These are phyloP conservation scores for Drosophila equinoxialis DNA, from an alignment of 1,140 invertebrate genomes.

Conservation along the genomic window DNA sequence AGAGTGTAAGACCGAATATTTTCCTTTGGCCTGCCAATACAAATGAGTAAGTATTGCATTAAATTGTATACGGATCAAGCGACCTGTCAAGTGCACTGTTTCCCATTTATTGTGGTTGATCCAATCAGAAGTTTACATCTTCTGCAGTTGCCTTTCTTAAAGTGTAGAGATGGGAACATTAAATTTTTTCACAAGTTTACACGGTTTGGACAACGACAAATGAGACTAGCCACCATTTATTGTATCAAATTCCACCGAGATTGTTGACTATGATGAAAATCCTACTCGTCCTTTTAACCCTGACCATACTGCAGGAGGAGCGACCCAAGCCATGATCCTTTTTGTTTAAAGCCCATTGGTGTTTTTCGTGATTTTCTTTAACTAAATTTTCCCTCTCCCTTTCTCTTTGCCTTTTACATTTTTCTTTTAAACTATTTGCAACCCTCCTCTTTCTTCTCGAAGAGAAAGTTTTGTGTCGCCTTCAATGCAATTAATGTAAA, in stretches of 20 bases:
- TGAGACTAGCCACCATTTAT: no score
- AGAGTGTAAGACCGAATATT: not conserved
- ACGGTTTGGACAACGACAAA: no score
- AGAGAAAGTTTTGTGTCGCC: not conserved
- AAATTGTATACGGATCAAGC: not conserved
- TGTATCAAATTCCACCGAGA: no score
- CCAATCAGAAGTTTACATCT: no score
- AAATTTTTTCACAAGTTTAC: no score
- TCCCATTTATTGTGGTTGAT: no score
- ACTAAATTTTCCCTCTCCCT: not conserved
- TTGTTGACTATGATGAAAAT: no score
- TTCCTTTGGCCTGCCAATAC: not conserved
- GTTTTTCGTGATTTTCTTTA: no score
- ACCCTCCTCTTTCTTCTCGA: not conserved
- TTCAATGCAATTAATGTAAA: slow-evolving; percentile 65
- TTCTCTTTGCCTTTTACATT: not conserved
- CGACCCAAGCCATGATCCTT: not conserved
- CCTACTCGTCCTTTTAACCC: no score
- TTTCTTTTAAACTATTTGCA: slow-evolving; percentile 1
- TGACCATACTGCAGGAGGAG: no score
- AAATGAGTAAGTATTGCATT: not conserved
- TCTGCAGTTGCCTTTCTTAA: no score
- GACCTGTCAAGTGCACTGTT: not conserved
- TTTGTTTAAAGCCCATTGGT: not conserved
- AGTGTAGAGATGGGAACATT: no score